A percentile compares a stretch with the other conserved stretches of the same genome.
These are phyloP conservation scores for Pseudomyrmex sp. DNA, from an alignment of 1,140 invertebrate genomes.

Conservation along the genomic window DNA sequence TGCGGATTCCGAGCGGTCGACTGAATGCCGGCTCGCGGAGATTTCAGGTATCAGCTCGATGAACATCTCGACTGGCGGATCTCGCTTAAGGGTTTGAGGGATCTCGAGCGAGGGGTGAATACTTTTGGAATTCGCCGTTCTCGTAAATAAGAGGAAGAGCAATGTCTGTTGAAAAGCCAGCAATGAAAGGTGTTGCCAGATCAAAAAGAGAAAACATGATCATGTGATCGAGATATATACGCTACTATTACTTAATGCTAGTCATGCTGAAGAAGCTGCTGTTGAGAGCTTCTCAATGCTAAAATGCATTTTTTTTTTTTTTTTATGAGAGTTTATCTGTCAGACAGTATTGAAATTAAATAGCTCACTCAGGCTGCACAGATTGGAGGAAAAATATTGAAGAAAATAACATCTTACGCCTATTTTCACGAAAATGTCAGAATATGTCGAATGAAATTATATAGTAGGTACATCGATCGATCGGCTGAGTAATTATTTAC, in stretches of 20 bases:
- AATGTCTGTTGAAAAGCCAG: constrained; percentile 15
- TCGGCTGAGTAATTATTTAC: not conserved
- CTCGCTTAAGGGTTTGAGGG: constrained; percentile 8
- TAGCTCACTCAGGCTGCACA: not conserved
- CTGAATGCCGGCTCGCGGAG: constrained; percentile 14
- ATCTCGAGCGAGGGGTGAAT: constrained; percentile 22
- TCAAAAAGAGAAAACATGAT: constrained; percentile 30
- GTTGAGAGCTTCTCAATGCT: constrained; percentile 12
- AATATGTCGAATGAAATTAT: too few species aligned
- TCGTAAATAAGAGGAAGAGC: constrained; percentile 9
- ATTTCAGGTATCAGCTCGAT: constrained; percentile 36
- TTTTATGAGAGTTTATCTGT: not conserved
- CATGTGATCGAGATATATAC: constrained; percentile 55
- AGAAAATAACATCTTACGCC: not conserved
- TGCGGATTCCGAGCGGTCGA: constrained; percentile 6
- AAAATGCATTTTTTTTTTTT: not conserved
- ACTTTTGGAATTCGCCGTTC: constrained; percentile 53
- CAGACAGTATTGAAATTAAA: constrained; percentile 8
- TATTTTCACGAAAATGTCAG: too few species aligned
- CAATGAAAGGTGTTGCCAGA: constrained; percentile 45
- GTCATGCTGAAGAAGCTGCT: not conserved
- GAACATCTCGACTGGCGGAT: constrained; percentile 56
- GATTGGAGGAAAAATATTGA: not conserved
- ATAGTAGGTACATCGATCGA: not conserved
- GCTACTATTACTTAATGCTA: constrained; percentile 43